Conservation (phyloP, 1,140 invertebrate species). For the Eueides isabella region DNA sequence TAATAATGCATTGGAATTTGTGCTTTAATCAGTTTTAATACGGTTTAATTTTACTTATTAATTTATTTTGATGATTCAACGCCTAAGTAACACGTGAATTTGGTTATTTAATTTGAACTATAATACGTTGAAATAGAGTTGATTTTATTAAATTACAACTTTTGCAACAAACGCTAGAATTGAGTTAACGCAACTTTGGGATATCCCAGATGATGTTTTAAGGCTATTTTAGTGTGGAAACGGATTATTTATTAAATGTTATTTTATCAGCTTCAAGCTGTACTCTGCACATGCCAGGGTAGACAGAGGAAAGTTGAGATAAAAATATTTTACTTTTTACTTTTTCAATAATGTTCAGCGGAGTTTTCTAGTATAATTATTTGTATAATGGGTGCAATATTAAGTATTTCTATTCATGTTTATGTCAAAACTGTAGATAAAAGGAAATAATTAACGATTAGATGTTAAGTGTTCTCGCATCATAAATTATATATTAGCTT, state of each 20-base stretch:
- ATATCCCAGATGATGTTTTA: conserved; percentile 65
- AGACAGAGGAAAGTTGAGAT: too few species aligned
- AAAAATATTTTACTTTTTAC: too few species aligned
- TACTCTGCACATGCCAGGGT: too few species aligned
- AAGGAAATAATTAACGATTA: too few species aligned
- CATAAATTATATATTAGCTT: too few species aligned
- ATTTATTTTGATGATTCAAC: conserved; percentile 1
- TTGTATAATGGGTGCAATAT: too few species aligned
- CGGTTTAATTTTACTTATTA: neutral
- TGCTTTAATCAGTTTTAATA: neutral
- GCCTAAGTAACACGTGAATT: neutral
- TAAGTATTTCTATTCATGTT: too few species aligned
- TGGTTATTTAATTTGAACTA: conserved; percentile 35
- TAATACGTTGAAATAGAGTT: conserved; percentile 12
- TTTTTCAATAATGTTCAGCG: too few species aligned
- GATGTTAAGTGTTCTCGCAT: too few species aligned
- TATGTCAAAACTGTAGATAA: too few species aligned
- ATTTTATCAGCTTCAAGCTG: too few species aligned
- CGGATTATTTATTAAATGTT: conserved; percentile 39
- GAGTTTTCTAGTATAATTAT: too few species aligned
- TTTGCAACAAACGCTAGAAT: conserved; percentile 52
- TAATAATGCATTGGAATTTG: neutral
- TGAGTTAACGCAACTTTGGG: conserved; percentile 74
- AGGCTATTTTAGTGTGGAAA: conserved; percentile 50
- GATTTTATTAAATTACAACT: conserved; percentile 15